Percentiles rank a stretch among this genome's conserved stretches.
These are phyloP conservation scores for Nyctalus aviator DNA, from an alignment of 2,797 vertebrate species.

Conservation along the genomic window DNA sequence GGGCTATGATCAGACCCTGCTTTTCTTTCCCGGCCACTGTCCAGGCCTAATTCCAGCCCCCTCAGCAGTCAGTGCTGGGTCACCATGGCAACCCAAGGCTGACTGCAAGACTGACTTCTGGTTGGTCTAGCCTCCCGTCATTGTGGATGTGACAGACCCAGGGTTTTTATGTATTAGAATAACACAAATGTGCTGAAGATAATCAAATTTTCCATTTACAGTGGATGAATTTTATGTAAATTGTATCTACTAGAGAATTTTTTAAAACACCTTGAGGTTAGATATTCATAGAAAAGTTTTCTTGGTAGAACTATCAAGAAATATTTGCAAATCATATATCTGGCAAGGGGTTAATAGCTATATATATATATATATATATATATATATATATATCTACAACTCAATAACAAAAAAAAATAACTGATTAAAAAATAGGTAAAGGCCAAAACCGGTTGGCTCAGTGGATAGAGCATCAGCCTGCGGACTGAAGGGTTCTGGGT, in stretches of 20 bases:
- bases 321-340: not conserved
- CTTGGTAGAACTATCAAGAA: slow-evolving; percentile 1
- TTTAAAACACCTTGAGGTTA: not conserved
- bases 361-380: not conserved
- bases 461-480: too few relatives aligned
- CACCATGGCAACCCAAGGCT: too few relatives aligned
- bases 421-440: not conserved
- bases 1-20: too few relatives aligned
- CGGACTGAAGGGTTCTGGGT: too few relatives aligned
- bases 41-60: too few relatives aligned
- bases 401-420: not conserved
- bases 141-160: too few relatives aligned
- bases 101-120: too few relatives aligned
- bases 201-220: not conserved
- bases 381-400: not conserved
- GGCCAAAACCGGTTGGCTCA: too few relatives aligned
- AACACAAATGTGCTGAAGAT: not conserved
- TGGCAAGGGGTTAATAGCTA: not conserved
- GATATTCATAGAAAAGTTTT: not conserved
- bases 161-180: not conserved
- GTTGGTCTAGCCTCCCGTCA: too few relatives aligned
- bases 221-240: not conserved
- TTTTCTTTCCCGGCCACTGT: too few relatives aligned
- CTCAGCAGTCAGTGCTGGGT: too few relatives aligned
- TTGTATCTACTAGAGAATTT: not conserved